These are phyloP conservation scores for Pipra filicauda DNA, from an alignment of 2,113 vertebrate species.

Conservation along the genomic window DNA sequence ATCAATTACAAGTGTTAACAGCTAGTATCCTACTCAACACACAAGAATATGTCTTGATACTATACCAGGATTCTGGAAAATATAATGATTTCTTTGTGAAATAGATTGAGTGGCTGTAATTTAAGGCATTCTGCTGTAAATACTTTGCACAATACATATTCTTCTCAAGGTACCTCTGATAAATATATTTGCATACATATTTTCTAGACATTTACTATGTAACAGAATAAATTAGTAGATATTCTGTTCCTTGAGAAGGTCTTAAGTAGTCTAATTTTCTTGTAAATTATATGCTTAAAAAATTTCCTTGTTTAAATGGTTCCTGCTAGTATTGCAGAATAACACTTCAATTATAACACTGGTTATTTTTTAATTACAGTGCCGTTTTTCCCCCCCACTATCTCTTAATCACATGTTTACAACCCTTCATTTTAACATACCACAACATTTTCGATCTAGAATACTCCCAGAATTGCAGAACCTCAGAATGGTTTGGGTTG, in stretches of 20 bases:
- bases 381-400: rapidly evolving
- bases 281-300: not conserved
- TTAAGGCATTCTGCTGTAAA: not conserved
- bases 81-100: not conserved
- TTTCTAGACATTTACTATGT: not conserved
- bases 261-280: not conserved
- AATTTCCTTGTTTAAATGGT: not conserved
- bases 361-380: not conserved
- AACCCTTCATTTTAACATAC: not conserved
- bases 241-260: not conserved
- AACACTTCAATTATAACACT: not conserved
- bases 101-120: not conserved
- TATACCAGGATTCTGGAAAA: not conserved
- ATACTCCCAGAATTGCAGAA: not conserved
- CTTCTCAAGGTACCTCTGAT: not conserved
- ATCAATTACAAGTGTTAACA: not conserved
- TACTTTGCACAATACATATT: not conserved
- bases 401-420: not conserved
- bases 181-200: not conserved
- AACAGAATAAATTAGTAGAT: not conserved
- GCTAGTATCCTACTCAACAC: not conserved
- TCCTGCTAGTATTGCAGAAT: not conserved
- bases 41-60: not conserved
- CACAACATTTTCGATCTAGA: not conserved
- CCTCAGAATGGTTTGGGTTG: not conserved